These are phyloP conservation scores for Diarsia brunnea DNA, from an alignment of 2,888 invertebrate genomes.

Conservation along the genomic window DNA sequence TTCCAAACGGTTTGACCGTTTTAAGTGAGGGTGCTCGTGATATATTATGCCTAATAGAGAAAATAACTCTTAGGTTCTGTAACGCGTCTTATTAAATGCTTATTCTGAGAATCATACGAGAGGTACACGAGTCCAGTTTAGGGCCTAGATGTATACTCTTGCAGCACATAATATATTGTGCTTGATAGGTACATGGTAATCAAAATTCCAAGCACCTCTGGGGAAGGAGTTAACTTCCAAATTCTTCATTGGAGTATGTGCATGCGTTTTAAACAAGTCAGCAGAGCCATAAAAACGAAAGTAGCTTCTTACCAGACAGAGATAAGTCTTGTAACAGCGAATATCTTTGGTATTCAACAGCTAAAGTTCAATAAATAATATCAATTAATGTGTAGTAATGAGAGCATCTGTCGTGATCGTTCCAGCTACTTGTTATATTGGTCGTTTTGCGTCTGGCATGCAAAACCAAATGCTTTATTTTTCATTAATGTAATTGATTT, in stretches of 20 bases:
- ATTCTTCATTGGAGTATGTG: not conserved
- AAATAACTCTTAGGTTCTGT: not conserved
- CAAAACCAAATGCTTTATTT: conserved; percentile 46
- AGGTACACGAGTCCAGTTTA: not conserved
- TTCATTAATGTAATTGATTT: conserved; percentile 54
- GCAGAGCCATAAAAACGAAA: not conserved
- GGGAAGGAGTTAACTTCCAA: not conserved
- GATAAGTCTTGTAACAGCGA: not conserved
- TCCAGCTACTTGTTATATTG: conserved; percentile 18
- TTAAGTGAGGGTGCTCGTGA: conserved; percentile 43
- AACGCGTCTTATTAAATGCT: conserved; percentile 18
- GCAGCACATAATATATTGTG: conserved; percentile 4
- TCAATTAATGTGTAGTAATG: conserved; percentile 41
- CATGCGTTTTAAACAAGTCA: not conserved
- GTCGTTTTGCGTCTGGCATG: conserved; percentile 39
- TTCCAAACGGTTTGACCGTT: conserved; percentile 40
- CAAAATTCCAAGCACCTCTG: not conserved
- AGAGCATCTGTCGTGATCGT: conserved; percentile 48
- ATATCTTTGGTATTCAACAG: conserved; percentile 15
- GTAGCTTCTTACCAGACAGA: not conserved
- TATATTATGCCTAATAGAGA: conserved; percentile 33
- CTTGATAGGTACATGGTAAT: too few species aligned
- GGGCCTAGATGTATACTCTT: not conserved
- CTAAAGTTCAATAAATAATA: conserved; percentile 32
- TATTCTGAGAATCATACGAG: not conserved